Base-by-base conservation (phyloP, 2,888 invertebrate species). In the Xestoiulus laeticollis region DNA sequence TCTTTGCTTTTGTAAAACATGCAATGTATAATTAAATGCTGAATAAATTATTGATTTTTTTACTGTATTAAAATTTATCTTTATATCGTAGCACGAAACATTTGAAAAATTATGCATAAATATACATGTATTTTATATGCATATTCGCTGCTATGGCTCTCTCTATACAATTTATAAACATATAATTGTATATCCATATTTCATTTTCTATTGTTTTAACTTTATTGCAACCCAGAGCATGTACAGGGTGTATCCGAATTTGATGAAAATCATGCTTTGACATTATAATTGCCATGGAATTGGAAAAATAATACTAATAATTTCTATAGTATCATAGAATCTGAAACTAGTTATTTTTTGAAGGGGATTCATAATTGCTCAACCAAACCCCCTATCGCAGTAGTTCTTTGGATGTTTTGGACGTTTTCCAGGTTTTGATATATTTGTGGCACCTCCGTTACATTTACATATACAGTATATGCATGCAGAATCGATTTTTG, bases 11-110 rank as follows among this genome's bases (percentile, higher is more conserved):
- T 68, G 68, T 68, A 26, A 26, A 68, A 68, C 68, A 68, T 68
- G 68, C 68, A 68, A 68, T 68, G 68, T 68, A 68, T 22, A 68
- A 68, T 68, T 68, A 68, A 26, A 68, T 12, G 22, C 68, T 68
- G 68, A 68, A 68, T 68, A 68, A 68, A 68, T 68, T 22, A 68
- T 68, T 68, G 68, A 68, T 68, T 68, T 68, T 68, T 68, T 26
- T 26, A 68, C 10, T 68, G 10, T 68, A 68, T 59, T 59, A 59
- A 59, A 59, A 22, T n/a, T n/a, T n/a, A 59, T 59, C 59, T 16
- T 5, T 8, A 59, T 59, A 19, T 2, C 59, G 19, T n/a, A 59
- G 22, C 59, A 68, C 68, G 68, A 6, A 68, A 68, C 26, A 59
- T n/a, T 10, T 26, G 2, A 6, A 1, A 68, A 1, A 1, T 1